These are phyloP conservation scores for Drosophila lutescens DNA, from an alignment of 2,888 invertebrate species.

Conservation along the genomic window DNA sequence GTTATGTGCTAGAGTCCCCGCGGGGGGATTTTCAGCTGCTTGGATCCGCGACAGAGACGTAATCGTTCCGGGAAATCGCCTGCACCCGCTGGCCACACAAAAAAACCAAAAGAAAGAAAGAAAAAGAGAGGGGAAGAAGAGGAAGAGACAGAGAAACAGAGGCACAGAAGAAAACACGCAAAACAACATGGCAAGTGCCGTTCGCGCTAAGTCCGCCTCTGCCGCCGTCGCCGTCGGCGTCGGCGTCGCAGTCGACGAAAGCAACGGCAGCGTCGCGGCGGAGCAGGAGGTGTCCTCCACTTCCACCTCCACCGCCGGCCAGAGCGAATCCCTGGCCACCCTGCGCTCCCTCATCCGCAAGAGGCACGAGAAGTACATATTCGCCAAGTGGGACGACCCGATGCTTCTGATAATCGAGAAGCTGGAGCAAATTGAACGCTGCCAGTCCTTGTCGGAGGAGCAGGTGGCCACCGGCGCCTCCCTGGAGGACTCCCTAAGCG, in stretches of 20 bases:
- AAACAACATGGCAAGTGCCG: constrained; percentile 12
- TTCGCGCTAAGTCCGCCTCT: constrained; percentile 11
- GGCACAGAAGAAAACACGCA: constrained; percentile 12
- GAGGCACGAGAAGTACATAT: not conserved
- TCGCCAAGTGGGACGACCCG: not conserved
- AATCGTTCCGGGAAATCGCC: constrained; percentile 28
- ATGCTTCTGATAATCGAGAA: not conserved
- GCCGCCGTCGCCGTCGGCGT: constrained; percentile 14
- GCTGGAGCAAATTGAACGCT: constrained; percentile 1
- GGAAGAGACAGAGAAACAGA: too few relatives aligned
- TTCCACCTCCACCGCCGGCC: not conserved
- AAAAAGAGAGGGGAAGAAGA: not conserved
- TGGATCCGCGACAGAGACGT: constrained; percentile 32
- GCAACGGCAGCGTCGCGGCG: constrained; percentile 21
- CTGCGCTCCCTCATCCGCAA: not conserved
- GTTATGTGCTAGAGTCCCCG: constrained; percentile 41
- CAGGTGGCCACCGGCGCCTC: not conserved
- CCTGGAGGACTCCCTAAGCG: too few relatives aligned
- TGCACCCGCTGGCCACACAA: constrained; percentile 1
- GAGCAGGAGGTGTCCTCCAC: constrained; percentile 12
- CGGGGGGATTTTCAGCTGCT: constrained; percentile 20
- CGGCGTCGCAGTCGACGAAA: not conserved
- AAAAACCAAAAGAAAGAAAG: not conserved
- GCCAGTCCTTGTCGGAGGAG: not conserved
- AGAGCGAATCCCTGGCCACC: not conserved